Base-by-base conservation (phyloP, 2,888 invertebrate species). In the Trissolcus brochymenae region DNA sequence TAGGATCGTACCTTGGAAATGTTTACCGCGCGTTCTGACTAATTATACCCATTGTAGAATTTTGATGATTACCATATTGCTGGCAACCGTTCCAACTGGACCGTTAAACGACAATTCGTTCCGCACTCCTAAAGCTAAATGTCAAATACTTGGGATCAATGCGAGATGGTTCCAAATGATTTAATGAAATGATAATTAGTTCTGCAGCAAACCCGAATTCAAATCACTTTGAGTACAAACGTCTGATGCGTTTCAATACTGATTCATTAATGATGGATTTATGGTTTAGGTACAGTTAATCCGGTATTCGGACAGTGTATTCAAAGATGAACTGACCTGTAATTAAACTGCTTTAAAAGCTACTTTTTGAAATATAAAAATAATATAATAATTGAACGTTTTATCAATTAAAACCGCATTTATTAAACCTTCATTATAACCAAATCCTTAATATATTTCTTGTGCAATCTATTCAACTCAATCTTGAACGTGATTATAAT, bases 161-260 rank as follows among this genome's bases (percentile, higher is more conserved):
- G 25, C 16, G 54, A 65, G 46, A 17, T 49, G 72, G 65, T 19
- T 54, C 60, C 56, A 61, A 73, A 73, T 43, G 60, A 66, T 66
- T 73, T 50, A 73, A 66, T 73, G 55, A 73, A 73, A 73, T 73
- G 56, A 73, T 73, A 73, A 73, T 73, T 73, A 73, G 60, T 66
- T 66, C 73, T 60, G 51, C 46, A 14, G 21, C 25, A 49, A 72
- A 61, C 16, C 21, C 41, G 29, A 55, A 46, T 54, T 60, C 54
- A 50, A 73, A 66, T 65, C 50, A 46, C 25, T 46, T 29, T 6
- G 41, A 43, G 43, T 16, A 14, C 49, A n/a, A n/a, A 46, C 60
- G 50, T 60, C 17, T 60, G 56, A 55, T 71, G 54, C 9, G 53
- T 54, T 71, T 64, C 43, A 57, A 14, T 19, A 9, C 21, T 54